Percentiles rank a stretch among this genome's conserved stretches.
These are phyloP conservation scores for Centroberyx gerrardi DNA, from an alignment of 2,797 vertebrate genomes.

Conservation along the genomic window DNA sequence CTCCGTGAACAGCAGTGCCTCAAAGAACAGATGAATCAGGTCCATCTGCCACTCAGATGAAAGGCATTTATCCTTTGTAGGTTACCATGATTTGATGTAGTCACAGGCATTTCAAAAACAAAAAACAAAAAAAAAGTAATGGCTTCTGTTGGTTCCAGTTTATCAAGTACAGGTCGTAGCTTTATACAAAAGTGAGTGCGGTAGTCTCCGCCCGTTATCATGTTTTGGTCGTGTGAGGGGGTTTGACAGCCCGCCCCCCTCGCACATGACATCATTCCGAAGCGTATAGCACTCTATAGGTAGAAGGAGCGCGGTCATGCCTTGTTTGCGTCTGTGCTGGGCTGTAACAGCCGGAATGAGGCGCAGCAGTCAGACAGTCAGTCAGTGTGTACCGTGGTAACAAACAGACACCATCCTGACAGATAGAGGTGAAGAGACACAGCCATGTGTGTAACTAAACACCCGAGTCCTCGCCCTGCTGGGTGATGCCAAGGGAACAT, in stretches of 20 bases:
- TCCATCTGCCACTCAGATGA: not conserved
- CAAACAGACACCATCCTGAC: constrained; percentile 50
- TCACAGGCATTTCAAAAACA: not conserved
- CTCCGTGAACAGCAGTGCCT: constrained; percentile 10
- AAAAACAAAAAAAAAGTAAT: too few species aligned
- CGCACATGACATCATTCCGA: constrained; percentile 32
- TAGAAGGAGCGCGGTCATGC: constrained; percentile 21
- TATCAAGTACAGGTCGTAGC: not conserved
- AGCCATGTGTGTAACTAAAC: constrained; percentile 71
- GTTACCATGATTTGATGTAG: constrained; percentile 29
- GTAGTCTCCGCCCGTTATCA: not conserved
- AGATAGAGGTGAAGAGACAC: constrained; percentile 72
- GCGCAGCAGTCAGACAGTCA: constrained; percentile 36
- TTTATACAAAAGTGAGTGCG: not conserved
- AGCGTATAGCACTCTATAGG: not conserved
- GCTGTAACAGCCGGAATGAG: constrained; percentile 42
- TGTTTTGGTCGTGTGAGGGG: constrained; percentile 10
- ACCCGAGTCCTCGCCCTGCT: constrained; percentile 64
- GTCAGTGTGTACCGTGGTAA: constrained; percentile 16
- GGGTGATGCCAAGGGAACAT: constrained; percentile 68
- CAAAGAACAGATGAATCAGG: constrained; percentile 8
- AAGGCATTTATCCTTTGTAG: constrained; percentile 35
- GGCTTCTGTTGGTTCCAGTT: constrained; percentile 6
- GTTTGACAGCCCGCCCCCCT: constrained; percentile 14
- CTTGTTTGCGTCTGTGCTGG: constrained; percentile 48